A percentile compares a stretch with the other conserved stretches of the same genome.
phyloP scores from a whole-genome alignment of 2,113 vertebrate species.

The Dipodomys merriami region DNA sequence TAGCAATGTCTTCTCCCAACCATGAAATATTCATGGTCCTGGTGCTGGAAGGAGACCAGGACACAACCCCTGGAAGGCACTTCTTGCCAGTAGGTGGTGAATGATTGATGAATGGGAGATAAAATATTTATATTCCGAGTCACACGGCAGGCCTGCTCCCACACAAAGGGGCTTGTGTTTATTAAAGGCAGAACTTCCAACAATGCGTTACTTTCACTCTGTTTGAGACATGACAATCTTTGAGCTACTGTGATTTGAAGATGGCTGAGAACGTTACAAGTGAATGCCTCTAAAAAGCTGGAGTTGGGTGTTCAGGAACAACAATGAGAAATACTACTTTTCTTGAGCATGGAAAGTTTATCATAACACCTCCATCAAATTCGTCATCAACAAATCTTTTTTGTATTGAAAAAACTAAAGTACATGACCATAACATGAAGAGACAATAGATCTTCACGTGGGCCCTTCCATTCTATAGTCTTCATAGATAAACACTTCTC shows the following conservation, averaged over 20 bases:
- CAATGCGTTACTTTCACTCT: constrained; percentile 61
- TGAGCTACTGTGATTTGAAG: background rate
- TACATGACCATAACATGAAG: background rate
- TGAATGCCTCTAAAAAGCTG: background rate
- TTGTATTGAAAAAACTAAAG: background rate
- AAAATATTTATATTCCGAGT: constrained; percentile 84
- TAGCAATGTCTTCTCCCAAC: constrained; percentile 58
- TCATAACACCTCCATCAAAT: too few species aligned
- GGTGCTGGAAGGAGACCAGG: constrained; percentile 46
- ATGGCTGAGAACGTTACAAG: background rate
- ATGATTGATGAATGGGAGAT: constrained; percentile 82
- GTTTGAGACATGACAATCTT: constrained; percentile 61
- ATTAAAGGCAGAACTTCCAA: constrained; percentile 67
- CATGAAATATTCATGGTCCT: constrained; percentile 81
- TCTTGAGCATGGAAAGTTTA: background rate
- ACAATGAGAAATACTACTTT: background rate
- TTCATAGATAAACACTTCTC: background rate
- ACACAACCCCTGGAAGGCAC: constrained; percentile 74
- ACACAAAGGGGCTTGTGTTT: constrained; percentile 62
- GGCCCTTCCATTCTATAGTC: background rate
- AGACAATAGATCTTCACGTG: background rate
- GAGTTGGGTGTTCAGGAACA: background rate
- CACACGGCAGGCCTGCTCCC: constrained; percentile 66
- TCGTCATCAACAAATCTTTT: background rate
- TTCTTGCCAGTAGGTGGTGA: constrained; percentile 76